Base-by-base conservation (phyloP, 2,888 invertebrate genomes). In the Agrilus biguttatus region DNA sequence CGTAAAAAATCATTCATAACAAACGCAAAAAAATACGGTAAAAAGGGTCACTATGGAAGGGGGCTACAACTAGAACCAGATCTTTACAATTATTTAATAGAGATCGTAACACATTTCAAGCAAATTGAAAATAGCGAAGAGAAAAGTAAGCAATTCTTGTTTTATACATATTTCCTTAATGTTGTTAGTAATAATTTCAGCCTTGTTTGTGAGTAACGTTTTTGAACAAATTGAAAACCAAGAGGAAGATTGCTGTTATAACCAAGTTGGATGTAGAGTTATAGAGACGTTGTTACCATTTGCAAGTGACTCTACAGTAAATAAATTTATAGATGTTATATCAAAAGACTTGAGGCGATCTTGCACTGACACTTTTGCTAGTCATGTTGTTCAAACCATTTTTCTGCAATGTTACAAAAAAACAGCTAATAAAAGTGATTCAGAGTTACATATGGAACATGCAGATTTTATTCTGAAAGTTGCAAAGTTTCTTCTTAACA, bases 181-280 rank as follows among this genome's bases (percentile, higher is more conserved):
- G 4, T 21, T 6, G 5, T 21, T 42, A 17, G 17, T 37, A 8
- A 36, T 36, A 44, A 28, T 71, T 73, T 28, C 66, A 80, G 79
- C 62, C 43, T 67, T 74, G 1, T 75, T 88, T 57, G 81, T 80
- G 0, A 77, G 80, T 51, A 88, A 87, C 59, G 83, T 86, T 0
- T 73, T 87, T 43, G 78, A 80, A 49, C 74, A 83, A 55, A 83
- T 82, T 0, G 69, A 72, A 48, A 77, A 72, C 0, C 74, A 79
- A 47, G 89, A 89, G 64, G 63, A 85, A 0, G 74, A 82, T 35
- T 74, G 80, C 35, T 74, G 82, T 0, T 78, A 80, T 6, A 90
- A 90, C 65, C 88, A 89, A 63, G 71, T 89, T 0, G 85, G 84
- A 0, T 86, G 83, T 39, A 70, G 84, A 50, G 79, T 83, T 0